Evolutionary conservation across 2,797 vertebrate species (phyloP), one percentile per base, ranked within the genome.

Genomic region (Erethizon dorsatum): DNA sequence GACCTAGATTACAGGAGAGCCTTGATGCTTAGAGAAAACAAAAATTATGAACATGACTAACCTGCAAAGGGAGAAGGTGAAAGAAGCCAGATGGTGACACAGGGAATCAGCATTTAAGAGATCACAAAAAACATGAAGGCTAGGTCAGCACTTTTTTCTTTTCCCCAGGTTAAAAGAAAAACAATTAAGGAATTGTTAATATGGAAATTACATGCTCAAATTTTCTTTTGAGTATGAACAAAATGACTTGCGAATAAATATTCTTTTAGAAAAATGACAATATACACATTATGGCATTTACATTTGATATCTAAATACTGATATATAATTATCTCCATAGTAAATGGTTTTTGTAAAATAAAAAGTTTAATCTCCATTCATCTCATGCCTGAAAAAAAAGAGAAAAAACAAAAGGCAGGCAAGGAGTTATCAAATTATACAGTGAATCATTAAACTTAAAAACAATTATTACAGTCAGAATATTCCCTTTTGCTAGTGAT

Each of bases 61-160:
- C 5, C 37, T 22, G 5, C 14, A 65, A 47, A 13, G 6, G 26
- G 1, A 41, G 37, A 57, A 65, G 33, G 1, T 9, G 1, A 1
- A n/a, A 71, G 26, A 8, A 61, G 12, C 8, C 56, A 75, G n/a
- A 14, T 52, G 33, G 15, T 20, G 15, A 17, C 28, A n/a, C 13
- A 77, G 67, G 28, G 37, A 20, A 7, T 57, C 4, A 15, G 33
- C 13, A 7, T 47, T 37, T 33, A 14, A 63, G 47, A n/a, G 6
- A 37, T 88, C 0, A 24, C 56, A 87, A 13, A 52, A 37, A 57
- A 0, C 8, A 12, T 47, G 50, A 22, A 63, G 14, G 33, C 20
- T 28, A 22, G 24, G 24, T 5, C 47, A 65, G 22, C 10, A 63
- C 17, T 37, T 63, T 37, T 5, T 37, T 89, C 45, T 28, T 3